Base-by-base conservation (phyloP, 2,797 vertebrate genomes). In the Percopsis omiscomaycus region DNA sequence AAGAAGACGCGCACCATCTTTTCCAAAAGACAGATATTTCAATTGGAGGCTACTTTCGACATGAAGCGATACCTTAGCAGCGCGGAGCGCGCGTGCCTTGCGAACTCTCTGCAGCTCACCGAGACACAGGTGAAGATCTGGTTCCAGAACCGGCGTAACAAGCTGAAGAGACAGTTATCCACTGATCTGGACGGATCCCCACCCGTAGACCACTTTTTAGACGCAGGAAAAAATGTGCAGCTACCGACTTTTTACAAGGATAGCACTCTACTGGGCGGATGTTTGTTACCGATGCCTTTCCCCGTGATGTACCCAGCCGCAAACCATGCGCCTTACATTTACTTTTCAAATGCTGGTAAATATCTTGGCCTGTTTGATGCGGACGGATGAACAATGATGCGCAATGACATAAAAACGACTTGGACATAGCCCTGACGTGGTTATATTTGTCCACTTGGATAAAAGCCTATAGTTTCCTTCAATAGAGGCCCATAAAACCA, bases 1-100 rank as follows among this genome's bases (percentile, higher is more conserved):
- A 94, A 94, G 84, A 95, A 95, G 80, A 95, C 93, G 0, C 91
- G 95, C 78, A 95, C 94, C 52, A 94, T 95, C 78, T 95, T 95
- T 88, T 95, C 94, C 69, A 94, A 94, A 82, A 91, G 94, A 68
- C 94, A 94, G 84, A 92, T 95, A 9, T 93, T 93, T 37, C 93
- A 93, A 55, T 83, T 94, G 77, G 93, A 94, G 75, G 89, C 92
- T 30, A 93, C 93, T 2, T 95, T 94, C 55, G 92, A 92, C 81
- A 66, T 92, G 84, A 93, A 95, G 78, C 56, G 92, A 1, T 94
- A 94, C 48, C 92, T 95, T 64, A 95, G 95, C 88, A 95, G 94
- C 77, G 92, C 94, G 0, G 95, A 96, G 86, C 82, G 94, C 28
- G 93, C 94, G 0, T 93, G 94, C 48, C 92, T 96, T 3, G 94